Percentiles rank a stretch among this genome's conserved stretches.
phyloP scores from a whole-genome alignment of 2,113 vertebrate species.

The Silurus meridionalis region DNA sequence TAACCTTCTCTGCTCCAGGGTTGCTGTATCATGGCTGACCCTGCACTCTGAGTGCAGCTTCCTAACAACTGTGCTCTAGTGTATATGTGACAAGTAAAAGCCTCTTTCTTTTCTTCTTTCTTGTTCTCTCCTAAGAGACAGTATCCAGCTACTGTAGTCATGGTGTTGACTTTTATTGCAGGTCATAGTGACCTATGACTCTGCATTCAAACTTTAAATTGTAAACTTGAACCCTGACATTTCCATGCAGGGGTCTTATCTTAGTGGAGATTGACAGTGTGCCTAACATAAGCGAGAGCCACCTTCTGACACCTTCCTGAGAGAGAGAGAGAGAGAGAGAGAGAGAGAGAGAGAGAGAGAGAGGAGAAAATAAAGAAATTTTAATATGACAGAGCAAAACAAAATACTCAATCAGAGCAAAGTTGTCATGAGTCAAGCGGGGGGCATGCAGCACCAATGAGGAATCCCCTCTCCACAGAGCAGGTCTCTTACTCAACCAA shows the following conservation, averaged over 20 bases:
- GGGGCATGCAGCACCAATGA: constrained; percentile 13
- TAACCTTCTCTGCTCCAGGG: no score
- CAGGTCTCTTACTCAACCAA: constrained; percentile 23
- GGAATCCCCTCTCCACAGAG: constrained; percentile 41
- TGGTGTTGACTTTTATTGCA: constrained; percentile 69
- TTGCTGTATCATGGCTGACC: no score
- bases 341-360: constrained; percentile 23
- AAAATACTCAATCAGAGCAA: constrained; percentile 39
- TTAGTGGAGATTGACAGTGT: constrained; percentile 48
- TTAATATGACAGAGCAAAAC: constrained; percentile 30
- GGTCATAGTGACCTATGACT: constrained; percentile 68
- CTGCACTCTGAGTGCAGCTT: no score
- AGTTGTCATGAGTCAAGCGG: constrained; percentile 38
- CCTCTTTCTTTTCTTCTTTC: no score
- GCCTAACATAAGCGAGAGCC: constrained; percentile 49
- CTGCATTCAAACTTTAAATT: constrained; percentile 60
- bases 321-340: constrained; percentile 27
- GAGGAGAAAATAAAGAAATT: background rate
- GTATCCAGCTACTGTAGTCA: constrained; percentile 67
- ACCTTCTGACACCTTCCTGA: constrained; percentile 38
- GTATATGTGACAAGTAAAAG: no score
- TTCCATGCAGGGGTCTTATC: constrained; percentile 63
- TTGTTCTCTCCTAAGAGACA: constrained; percentile 46
- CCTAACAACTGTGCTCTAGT: no score
- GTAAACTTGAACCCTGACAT: constrained; percentile 76